Percentiles rank a stretch among this genome's conserved stretches.
Evolutionary conservation across 35 echinoderm and acorn worm genomes (phyloP).

Genomic region (Ptychodera flava): DNA sequence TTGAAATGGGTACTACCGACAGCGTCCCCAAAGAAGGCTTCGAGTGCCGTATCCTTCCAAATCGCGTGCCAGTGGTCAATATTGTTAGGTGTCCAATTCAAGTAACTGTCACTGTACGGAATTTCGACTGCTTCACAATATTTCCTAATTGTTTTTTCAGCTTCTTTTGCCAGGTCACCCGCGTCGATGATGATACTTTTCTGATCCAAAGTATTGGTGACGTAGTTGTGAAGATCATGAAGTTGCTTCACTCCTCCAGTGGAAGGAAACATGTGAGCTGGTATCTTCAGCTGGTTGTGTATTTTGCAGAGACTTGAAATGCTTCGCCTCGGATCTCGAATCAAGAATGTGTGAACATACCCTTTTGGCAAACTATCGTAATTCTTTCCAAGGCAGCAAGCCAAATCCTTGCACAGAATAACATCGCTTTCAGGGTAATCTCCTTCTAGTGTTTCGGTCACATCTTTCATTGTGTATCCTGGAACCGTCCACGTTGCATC

Average conservation of each 20-base stretch:
- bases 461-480: slow-evolving; percentile 24
- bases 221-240: slow-evolving; percentile 42
- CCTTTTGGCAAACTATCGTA: slow-evolving; percentile 58
- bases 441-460: slow-evolving; percentile 51
- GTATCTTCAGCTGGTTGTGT: not conserved
- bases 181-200: slow-evolving; percentile 62
- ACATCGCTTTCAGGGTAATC: slow-evolving; percentile 49
- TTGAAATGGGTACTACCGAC: slow-evolving; percentile 37
- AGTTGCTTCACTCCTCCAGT: slow-evolving; percentile 40
- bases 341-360: slow-evolving; percentile 75
- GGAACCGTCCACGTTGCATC: not conserved
- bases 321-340: slow-evolving; percentile 56
- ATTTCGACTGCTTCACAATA: slow-evolving; percentile 63
- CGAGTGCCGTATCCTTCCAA: slow-evolving; percentile 3
- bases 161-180: slow-evolving; percentile 52
- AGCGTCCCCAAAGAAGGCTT: slow-evolving; percentile 30
- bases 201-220: slow-evolving; percentile 37
- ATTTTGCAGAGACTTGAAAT: not conserved
- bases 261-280: not conserved
- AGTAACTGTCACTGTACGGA: slow-evolving; percentile 29
- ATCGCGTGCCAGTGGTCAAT: slow-evolving; percentile 22
- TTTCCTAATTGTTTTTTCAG: slow-evolving; percentile 50
- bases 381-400: slow-evolving; percentile 33
- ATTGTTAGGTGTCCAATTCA: slow-evolving; percentile 34
- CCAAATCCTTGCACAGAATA: slow-evolving; percentile 67